These are phyloP conservation scores for Steinernema feltiae DNA, from an alignment of 1,140 invertebrate genomes.

Conservation along the genomic window DNA sequence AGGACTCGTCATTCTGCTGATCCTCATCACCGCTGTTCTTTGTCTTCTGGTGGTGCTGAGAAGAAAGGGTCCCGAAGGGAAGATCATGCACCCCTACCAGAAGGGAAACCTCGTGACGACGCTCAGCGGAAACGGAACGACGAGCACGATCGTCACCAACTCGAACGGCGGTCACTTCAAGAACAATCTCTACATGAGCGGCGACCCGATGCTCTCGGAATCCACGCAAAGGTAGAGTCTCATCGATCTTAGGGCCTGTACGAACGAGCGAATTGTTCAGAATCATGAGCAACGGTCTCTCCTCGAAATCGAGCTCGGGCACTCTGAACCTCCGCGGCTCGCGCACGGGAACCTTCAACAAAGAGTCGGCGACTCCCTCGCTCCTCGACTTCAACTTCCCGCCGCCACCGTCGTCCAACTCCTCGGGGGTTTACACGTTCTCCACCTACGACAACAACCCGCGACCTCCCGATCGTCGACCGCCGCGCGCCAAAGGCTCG, in stretches of 20 bases:
- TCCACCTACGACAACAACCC: constrained; percentile 13
- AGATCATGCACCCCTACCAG: constrained; percentile 3
- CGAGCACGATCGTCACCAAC: background rate
- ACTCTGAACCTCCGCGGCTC: background rate
- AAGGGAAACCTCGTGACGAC: constrained; percentile 1
- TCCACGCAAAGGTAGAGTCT: background rate
- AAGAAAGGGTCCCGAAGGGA: background rate
- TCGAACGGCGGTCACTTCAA: background rate
- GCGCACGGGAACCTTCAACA: background rate
- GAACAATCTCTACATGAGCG: constrained; percentile 12
- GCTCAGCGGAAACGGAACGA: background rate
- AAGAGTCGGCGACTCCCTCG: constrained; percentile 6
- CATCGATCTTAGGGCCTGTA: background rate
- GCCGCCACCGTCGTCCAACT: constrained; percentile 20
- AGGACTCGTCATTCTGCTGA: constrained; percentile 8
- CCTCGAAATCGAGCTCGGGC: constrained; percentile 25
- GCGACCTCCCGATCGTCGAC: background rate
- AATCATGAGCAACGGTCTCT: constrained; percentile 16
- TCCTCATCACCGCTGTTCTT: constrained; percentile 14
- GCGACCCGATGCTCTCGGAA: background rate
- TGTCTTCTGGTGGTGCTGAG: constrained; percentile 8
- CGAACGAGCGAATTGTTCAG: background rate
- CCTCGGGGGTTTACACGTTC: constrained; percentile 2
- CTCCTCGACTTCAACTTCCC: constrained; percentile 34
- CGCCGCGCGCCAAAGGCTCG: background rate